Base-by-base conservation (phyloP, 2,113 vertebrate species). In the Sinocyclocheilus rhinocerous region DNA sequence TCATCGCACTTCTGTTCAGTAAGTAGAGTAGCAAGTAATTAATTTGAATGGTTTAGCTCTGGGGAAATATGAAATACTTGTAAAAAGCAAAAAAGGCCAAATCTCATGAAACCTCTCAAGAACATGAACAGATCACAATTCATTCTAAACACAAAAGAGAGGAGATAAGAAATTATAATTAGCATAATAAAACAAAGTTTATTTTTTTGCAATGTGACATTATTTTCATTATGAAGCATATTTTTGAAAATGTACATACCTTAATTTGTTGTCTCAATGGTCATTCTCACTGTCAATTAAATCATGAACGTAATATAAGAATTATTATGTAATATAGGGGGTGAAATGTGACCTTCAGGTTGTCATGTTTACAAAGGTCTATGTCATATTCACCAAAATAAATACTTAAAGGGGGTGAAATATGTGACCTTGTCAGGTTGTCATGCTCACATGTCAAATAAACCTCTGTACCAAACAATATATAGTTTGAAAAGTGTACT, bases 1-100 rank as follows among this genome's bases (percentile, higher is more conserved):
- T 87, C 65, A 50, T 83, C 26, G 45, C 73, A 83, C 45, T 89
- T 69, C 9, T 85, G 42, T 57, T 67, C 57, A 87, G 88, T 89
- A 85, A 89, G 86, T 85, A 67, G 39, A 50, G 48, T 33, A 81
- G 42, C 79, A 50, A 29, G 59, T 59, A 7, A 78, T 59, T 22
- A 1, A 0, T 20, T 59, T 6, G 6, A 26, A 81, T 81, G 13
- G 13, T 42, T 12, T 65, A 65, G 22, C 36, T 26, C 59, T 65
- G 16, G n/a, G 65, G 13, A 81, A 63, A 18, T 81, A 15, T 20
- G 13, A 11, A 26, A 55, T 20, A 20, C 50, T 57, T 55, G 26
- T 20, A 79, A 52, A 4, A 39, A 39, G 6, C 6, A 39, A 39
- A 8, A 29, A 45, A 13, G 29, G 29, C 29, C 75, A 76, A 50